A percentile compares a stretch with the other conserved stretches of the same genome.
These are phyloP conservation scores for Sinocyclocheilus grahami DNA, from an alignment of 2,113 vertebrate genomes.

Conservation along the genomic window DNA sequence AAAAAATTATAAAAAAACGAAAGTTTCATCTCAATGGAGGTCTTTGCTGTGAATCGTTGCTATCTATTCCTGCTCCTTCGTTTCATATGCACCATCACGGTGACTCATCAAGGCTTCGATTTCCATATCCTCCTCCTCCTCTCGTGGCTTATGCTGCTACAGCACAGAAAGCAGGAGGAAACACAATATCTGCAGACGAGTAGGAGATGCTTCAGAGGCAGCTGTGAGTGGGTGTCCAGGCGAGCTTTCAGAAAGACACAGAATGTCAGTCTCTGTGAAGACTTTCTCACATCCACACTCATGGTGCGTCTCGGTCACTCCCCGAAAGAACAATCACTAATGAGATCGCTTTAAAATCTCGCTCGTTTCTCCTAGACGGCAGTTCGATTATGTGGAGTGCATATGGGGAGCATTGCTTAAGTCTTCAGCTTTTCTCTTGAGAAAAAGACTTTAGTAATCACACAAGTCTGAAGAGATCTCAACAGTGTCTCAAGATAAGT, in stretches of 20 bases:
- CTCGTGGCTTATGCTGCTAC: neutral
- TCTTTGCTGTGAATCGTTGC: neutral
- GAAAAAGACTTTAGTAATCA: neutral
- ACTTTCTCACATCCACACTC: neutral
- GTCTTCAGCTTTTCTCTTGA: neutral
- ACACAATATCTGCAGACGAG: neutral
- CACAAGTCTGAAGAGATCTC: neutral
- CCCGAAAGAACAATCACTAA: neutral
- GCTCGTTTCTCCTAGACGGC: neutral
- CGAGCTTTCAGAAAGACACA: slow-evolving; percentile 17
- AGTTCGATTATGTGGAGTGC: neutral
- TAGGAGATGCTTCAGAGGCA: slow-evolving; percentile 14
- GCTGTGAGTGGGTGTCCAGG: slow-evolving; percentile 35
- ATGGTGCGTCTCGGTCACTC: neutral
- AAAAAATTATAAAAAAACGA: neutral
- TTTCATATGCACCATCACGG: neutral
- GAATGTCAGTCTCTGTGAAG: slow-evolving; percentile 19
- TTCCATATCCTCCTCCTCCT: slow-evolving; percentile 17
- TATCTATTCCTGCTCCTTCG: neutral
- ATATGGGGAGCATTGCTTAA: neutral
- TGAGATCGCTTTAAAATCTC: neutral
- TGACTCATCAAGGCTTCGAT: slow-evolving; percentile 26
- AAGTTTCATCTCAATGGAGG: neutral
- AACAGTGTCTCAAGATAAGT: neutral
- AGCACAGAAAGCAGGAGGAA: neutral